Evolutionary conservation across 2,888 invertebrate species (phyloP), one percentile per base, ranked within the genome.

Genomic region (Thera britannica): DNA sequence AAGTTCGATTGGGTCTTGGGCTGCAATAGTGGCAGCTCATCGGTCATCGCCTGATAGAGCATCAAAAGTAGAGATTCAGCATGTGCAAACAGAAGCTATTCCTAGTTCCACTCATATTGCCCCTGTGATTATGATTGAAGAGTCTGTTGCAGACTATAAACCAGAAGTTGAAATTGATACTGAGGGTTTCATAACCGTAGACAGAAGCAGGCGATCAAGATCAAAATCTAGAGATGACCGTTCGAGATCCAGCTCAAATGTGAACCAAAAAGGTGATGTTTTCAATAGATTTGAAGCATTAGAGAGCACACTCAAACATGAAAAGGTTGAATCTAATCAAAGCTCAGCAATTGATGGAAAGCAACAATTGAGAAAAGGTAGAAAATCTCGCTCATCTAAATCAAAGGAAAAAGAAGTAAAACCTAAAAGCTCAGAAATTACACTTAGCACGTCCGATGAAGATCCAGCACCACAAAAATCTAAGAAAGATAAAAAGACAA

Each of bases 221-320:
- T 95, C 95, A 2, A 88, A 93, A 59, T 95, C 95, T 11, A 92
- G 93, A 76, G 91, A 92, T 65, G 80, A 79, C 56, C 87, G 90
- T n/a, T 87, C 89, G 9, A 72, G 78, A 51, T 86, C 87, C 48
- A 79, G 77, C 61, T 82, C 89, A 36, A 84, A 83, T 67, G 59
- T 77, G 4, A 72, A 79, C 49, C 77, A 79, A 65, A 80, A 75
- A 63, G 73, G 63, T 58, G 80, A 84, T 60, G 65, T 73, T n/a
- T 84, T 88, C 11, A 92, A 93, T 69, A 86, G 86, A 83, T 88
- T 89, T 73, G 87, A 90, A 75, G 83, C 87, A 58, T 77, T 93
- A 4, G 83, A 83, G 57, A 82, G 75, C 56, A 83, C 81, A 9
- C 72, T 89, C 7, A 88, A 86, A 70, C 72, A 79, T 52, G 87